Conservation (phyloP, 2,888 invertebrate genomes). For the Zele albiditarsus region DNA sequence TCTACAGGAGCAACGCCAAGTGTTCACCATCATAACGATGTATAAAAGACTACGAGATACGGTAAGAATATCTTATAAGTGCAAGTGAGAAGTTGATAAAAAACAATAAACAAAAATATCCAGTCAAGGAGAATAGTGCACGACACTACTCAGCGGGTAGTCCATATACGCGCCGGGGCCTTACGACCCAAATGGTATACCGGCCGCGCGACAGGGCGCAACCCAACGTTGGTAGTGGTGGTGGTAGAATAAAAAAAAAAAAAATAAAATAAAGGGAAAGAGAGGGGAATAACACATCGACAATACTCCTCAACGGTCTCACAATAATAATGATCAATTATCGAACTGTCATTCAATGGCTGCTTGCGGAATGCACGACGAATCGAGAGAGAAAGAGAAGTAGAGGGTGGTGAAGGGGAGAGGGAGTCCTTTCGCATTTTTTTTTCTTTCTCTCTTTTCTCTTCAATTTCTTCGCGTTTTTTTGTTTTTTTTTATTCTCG, state of each 20-base stretch:
- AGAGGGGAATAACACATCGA: slow-evolving; percentile 32
- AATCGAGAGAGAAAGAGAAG: slow-evolving; percentile 55
- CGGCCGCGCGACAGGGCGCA: slow-evolving; percentile 63
- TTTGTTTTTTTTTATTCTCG: slow-evolving; percentile 21
- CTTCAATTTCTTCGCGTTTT: slow-evolving; percentile 24
- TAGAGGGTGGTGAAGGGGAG: slow-evolving; percentile 32
- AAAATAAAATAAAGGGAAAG: slow-evolving; percentile 41
- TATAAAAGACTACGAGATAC: slow-evolving; percentile 34
- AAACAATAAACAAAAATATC: neutral
- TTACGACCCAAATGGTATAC: slow-evolving; percentile 45
- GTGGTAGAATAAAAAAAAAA: slow-evolving; percentile 53
- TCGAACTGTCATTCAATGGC: slow-evolving; percentile 70
- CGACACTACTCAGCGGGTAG: slow-evolving; percentile 70
- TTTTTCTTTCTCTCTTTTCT: slow-evolving; percentile 22
- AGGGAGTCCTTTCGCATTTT: slow-evolving; percentile 38
- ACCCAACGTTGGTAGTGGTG: slow-evolving; percentile 47
- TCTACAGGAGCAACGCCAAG: slow-evolving; percentile 25
- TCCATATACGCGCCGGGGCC: slow-evolving; percentile 54
- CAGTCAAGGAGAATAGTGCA: slow-evolving; percentile 57
- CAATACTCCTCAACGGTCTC: slow-evolving; percentile 54
- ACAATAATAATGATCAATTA: slow-evolving; percentile 71
- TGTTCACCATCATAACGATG: slow-evolving; percentile 32
- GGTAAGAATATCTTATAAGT: slow-evolving; percentile 27
- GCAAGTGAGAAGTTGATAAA: neutral
- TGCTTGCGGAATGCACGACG: slow-evolving; percentile 66